These are phyloP conservation scores for Typhlichthys eigenmanni DNA, from an alignment of 2,797 vertebrate genomes.

Conservation along the genomic window DNA sequence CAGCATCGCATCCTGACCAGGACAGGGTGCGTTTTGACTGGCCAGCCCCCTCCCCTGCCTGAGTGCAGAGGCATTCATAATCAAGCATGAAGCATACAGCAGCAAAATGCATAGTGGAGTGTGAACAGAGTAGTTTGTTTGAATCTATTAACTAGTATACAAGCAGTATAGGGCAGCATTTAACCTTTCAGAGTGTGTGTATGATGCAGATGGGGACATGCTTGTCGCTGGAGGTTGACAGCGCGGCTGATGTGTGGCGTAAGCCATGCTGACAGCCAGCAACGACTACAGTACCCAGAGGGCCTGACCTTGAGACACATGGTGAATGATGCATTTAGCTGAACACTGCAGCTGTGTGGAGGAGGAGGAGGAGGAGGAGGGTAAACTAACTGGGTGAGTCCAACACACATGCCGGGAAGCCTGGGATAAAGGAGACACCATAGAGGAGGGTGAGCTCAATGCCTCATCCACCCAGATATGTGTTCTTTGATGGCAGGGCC, in stretches of 20 bases:
- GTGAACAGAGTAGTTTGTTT: too few relatives aligned
- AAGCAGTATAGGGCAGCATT: too few relatives aligned
- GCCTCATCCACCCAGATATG: constrained; percentile 21
- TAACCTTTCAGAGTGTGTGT: not conserved
- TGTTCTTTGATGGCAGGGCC: constrained; percentile 26
- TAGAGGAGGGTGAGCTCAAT: constrained; percentile 24
- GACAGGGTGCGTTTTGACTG: too few relatives aligned
- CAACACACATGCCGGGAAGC: constrained; percentile 27
- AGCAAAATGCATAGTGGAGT: too few relatives aligned
- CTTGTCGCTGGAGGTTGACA: constrained; percentile 9
- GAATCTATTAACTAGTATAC: too few relatives aligned
- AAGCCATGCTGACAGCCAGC: constrained; percentile 39
- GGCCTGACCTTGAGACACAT: not conserved
- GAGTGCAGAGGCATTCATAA: too few relatives aligned
- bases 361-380: constrained; percentile 15
- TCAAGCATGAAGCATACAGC: too few relatives aligned
- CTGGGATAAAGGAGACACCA: constrained; percentile 24
- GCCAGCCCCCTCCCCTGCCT: too few relatives aligned
- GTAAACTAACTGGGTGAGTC: constrained; percentile 22
- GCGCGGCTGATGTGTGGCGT: constrained; percentile 8
- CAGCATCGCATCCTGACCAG: too few relatives aligned
- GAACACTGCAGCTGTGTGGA: constrained; percentile 14
- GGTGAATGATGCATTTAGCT: constrained; percentile 21
- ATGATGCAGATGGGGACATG: not conserved
- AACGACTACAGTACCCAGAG: constrained; percentile 24